These are phyloP conservation scores for Drosophila nr. medialis DNA, from an alignment of 2,888 invertebrate genomes.

Conservation along the genomic window DNA sequence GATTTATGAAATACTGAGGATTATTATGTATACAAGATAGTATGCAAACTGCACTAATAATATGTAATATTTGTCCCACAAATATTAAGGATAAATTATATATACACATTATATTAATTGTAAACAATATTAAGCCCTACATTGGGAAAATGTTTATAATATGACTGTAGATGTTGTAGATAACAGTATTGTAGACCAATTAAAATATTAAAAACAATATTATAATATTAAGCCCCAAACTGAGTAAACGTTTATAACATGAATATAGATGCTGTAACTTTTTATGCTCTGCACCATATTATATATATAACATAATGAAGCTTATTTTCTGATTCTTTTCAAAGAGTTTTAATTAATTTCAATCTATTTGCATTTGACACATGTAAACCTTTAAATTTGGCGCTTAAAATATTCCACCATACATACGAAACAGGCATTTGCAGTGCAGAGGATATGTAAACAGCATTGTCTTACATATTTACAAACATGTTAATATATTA, in stretches of 20 bases:
- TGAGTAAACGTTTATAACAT: background rate
- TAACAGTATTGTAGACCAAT: background rate
- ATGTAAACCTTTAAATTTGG: slow-evolving; percentile 17
- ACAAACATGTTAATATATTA: background rate
- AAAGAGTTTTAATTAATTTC: background rate
- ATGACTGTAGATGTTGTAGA: background rate
- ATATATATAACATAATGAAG: background rate
- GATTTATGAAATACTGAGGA: background rate
- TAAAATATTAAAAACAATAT: background rate
- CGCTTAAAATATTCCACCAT: slow-evolving; percentile 14
- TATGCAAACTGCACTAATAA: background rate
- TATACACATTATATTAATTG: background rate
- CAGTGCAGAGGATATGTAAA: too few species aligned
- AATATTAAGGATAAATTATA: background rate
- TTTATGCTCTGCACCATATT: background rate
- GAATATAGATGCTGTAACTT: background rate
- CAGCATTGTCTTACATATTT: background rate
- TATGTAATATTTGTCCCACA: background rate
- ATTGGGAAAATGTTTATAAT: background rate
- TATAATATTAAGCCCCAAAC: background rate
- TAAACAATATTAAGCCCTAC: background rate
- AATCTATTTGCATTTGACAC: background rate
- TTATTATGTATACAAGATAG: background rate
- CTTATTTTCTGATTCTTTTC: background rate
- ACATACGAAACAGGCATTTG: background rate